These are phyloP conservation scores for Perodicticus potto DNA, from an alignment of 2,797 vertebrate species.

Conservation along the genomic window DNA sequence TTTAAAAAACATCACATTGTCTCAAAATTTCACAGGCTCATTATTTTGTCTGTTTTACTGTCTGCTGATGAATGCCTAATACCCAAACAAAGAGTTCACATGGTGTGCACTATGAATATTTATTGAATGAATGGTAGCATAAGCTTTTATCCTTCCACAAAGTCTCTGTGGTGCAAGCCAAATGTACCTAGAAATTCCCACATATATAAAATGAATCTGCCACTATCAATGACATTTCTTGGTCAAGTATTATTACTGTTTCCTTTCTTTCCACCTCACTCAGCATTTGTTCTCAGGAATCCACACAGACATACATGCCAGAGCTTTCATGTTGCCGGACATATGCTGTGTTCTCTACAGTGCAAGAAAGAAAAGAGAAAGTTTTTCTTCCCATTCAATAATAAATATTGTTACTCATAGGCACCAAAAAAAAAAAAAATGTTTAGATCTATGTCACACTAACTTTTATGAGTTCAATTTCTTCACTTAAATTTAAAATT, in stretches of 20 bases:
- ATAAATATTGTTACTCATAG: neutral
- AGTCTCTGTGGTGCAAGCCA: neutral
- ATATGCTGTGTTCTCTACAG: neutral
- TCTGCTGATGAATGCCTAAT: neutral
- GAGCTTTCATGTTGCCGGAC: neutral
- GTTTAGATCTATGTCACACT: neutral
- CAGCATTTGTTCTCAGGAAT: neutral
- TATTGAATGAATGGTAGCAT: neutral
- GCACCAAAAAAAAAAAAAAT: neutral
- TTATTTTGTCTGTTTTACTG: neutral
- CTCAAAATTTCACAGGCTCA: constrained; percentile 5
- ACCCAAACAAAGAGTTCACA: neutral
- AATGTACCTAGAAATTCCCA: neutral
- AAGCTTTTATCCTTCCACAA: neutral
- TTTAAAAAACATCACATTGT: neutral
- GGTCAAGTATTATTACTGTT: neutral
- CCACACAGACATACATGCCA: neutral
- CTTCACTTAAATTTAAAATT: neutral
- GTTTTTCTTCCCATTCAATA: neutral
- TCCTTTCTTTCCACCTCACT: neutral
- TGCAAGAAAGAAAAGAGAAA: neutral
- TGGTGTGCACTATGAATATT: neutral
- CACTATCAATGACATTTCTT: neutral
- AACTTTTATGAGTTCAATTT: neutral
- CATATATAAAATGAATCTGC: neutral